These are phyloP conservation scores for Gavialis gangeticus DNA, from an alignment of 2,113 vertebrate genomes.

Conservation along the genomic window DNA sequence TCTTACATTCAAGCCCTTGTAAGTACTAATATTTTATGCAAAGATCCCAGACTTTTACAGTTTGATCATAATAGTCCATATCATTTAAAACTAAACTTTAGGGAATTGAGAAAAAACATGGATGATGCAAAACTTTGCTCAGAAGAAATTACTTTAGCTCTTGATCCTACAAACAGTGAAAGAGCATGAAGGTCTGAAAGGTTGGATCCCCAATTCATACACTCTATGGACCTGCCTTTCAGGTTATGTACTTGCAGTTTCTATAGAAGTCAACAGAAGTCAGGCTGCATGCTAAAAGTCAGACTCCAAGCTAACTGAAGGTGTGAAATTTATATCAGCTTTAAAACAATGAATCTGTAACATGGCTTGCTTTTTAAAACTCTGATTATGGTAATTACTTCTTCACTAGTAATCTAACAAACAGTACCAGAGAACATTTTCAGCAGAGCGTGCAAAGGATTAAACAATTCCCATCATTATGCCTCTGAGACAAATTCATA, in stretches of 20 bases:
- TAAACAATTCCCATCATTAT: background rate
- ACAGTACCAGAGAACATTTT: background rate
- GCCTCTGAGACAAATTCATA: too few relatives aligned
- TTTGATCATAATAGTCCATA: background rate
- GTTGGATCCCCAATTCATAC: background rate
- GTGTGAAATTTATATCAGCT: background rate
- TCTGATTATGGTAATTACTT: background rate
- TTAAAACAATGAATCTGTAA: background rate
- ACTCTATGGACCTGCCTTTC: background rate
- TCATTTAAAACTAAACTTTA: background rate
- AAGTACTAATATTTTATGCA: background rate
- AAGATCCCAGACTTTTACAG: background rate
- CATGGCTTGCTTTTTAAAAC: background rate
- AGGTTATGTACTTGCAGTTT: background rate
- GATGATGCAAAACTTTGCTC: background rate
- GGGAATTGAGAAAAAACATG: background rate
- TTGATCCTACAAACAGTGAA: background rate
- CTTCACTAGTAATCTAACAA: background rate
- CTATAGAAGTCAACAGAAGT: background rate
- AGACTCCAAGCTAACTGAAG: background rate
- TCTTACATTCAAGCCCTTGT: background rate
- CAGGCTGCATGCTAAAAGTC: background rate
- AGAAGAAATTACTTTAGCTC: background rate
- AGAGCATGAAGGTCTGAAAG: background rate
- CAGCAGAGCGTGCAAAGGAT: background rate